phyloP scores from a whole-genome alignment of 2,113 vertebrate genomes.

The Colistium nudipinnis region DNA sequence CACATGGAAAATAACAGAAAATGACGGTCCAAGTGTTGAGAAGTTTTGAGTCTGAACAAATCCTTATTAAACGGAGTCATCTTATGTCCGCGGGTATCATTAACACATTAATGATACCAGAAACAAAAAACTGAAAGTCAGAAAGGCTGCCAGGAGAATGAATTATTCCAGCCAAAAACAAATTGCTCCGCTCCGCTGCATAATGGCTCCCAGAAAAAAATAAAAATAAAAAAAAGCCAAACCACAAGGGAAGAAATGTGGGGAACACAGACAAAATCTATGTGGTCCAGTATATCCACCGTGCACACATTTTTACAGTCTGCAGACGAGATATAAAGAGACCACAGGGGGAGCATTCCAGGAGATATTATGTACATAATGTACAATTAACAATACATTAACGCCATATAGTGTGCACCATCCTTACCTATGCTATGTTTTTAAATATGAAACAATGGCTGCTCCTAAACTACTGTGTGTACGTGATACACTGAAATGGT shows the following conservation, averaged over 20 bases:
- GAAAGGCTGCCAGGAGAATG: slow-evolving; percentile 9
- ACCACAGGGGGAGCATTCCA: background rate
- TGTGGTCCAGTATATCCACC: background rate
- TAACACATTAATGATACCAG: slow-evolving; percentile 24
- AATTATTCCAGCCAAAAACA: slow-evolving; percentile 32
- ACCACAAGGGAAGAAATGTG: background rate
- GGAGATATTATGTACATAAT: background rate
- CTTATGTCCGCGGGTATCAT: slow-evolving; percentile 1
- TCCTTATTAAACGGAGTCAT: slow-evolving; percentile 11
- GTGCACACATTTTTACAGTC: background rate
- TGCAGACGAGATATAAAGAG: background rate
- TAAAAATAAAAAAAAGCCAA: no score
- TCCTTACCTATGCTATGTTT: background rate
- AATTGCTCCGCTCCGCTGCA: background rate
- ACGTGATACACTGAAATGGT: no score
- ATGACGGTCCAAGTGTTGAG: background rate
- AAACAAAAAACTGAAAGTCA: slow-evolving; percentile 22
- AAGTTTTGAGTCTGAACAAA: slow-evolving; percentile 1
- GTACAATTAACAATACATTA: background rate
- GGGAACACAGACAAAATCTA: slow-evolving; percentile 30
- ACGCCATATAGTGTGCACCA: background rate
- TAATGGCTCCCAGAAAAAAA: slow-evolving; percentile 13
- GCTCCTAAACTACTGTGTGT: background rate
- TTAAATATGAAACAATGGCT: background rate
- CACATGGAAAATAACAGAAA: background rate